Conservation (phyloP, 2,888 invertebrate genomes). For the Spialia ferax region DNA sequence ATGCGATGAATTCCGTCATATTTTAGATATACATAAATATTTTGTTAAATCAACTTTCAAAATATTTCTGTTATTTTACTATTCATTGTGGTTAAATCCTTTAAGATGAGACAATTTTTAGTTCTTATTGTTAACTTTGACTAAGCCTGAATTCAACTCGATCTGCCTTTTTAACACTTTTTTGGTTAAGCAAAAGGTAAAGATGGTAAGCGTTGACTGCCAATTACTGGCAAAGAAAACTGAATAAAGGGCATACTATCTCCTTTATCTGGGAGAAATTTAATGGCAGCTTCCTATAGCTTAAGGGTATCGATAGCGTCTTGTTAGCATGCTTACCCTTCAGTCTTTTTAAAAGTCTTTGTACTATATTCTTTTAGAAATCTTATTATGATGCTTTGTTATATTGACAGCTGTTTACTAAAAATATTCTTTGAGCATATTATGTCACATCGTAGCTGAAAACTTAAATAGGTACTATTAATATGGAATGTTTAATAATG, state of each 20-base stretch:
- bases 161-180: not conserved
- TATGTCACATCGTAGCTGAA: too few species aligned
- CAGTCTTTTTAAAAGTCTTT: not conserved
- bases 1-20: too few species aligned
- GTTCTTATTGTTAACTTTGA: not conserved
- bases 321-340: conserved; percentile 12
- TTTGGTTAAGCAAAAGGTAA: not conserved
- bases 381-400: not conserved
- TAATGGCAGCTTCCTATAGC: conserved; percentile 5
- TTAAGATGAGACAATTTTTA: not conserved
- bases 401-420: too few species aligned
- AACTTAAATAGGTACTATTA: too few species aligned
- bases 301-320: conserved; percentile 12
- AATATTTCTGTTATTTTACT: too few species aligned
- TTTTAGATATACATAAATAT: too few species aligned
- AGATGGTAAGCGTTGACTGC: not conserved
- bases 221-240: not conserved
- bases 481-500: too few species aligned
- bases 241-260: not conserved
- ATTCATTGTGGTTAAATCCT: not conserved
- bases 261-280: not conserved
- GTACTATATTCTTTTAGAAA: not conserved
- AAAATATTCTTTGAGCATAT: too few species aligned
- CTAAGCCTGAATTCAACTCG: not conserved
- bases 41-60: too few species aligned